Conservation (phyloP, 2,888 invertebrate species). For the Xylophagus ater region DNA sequence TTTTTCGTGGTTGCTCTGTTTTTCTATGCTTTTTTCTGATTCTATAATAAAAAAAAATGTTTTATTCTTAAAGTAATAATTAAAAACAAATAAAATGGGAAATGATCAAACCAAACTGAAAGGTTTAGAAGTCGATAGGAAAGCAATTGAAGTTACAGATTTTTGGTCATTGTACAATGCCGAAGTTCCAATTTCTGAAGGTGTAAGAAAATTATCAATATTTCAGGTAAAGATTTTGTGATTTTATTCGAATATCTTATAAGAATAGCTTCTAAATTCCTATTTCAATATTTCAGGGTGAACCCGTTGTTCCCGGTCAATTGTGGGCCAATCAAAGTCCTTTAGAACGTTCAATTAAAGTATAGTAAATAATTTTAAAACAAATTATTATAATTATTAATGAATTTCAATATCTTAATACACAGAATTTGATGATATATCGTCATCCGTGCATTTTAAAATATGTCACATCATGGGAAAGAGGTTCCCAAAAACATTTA, state of each 20-base stretch:
- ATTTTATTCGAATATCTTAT: too few species aligned
- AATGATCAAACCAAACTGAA: constrained; percentile 62
- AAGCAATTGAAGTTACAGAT: constrained; percentile 63
- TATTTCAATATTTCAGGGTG: constrained; percentile 58
- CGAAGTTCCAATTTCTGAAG: constrained; percentile 32
- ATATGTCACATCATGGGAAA: constrained; percentile 71
- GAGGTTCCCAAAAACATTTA: constrained; percentile 61
- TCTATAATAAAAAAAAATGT: too few species aligned
- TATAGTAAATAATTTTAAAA: constrained; percentile 31
- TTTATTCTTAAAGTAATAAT: too few species aligned
- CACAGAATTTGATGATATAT: constrained; percentile 72
- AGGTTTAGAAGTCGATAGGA: constrained; percentile 63
- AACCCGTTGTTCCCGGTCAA: constrained; percentile 51
- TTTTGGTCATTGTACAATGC: constrained; percentile 59
- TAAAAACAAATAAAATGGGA: constrained; percentile 60
- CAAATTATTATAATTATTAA: background rate
- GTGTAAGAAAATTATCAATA: constrained; percentile 55
- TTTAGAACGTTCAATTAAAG: constrained; percentile 66
- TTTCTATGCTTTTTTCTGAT: too few species aligned
- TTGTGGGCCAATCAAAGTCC: constrained; percentile 56
- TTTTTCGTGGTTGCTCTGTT: too few species aligned
- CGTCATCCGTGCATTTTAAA: constrained; percentile 79
- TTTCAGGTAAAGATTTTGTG: too few species aligned
- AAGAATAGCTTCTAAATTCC: too few species aligned
- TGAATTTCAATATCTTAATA: background rate